phyloP scores from a whole-genome alignment of 2,888 invertebrate species.

The Thysanoteuthis rhombus region DNA sequence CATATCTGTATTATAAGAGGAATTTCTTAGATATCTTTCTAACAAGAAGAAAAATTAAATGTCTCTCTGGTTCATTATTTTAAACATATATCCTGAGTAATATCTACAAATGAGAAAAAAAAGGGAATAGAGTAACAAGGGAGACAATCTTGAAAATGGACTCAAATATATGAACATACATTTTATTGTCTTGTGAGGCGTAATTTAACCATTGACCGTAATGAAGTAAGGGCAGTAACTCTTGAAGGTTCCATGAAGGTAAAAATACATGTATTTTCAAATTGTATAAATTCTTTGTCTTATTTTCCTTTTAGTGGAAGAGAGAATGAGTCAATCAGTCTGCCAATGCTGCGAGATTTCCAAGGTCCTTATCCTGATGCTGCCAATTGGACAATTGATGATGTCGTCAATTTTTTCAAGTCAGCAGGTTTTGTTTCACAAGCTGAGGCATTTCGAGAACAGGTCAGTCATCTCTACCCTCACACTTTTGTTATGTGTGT shows the following conservation, averaged over 20 bases:
- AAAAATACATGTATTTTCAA: neutral
- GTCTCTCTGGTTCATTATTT: too few relatives aligned
- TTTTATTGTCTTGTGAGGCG: too few relatives aligned
- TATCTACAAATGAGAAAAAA: too few relatives aligned
- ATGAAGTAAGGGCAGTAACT: neutral
- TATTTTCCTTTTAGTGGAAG: neutral
- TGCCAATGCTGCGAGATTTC: constrained; percentile 19
- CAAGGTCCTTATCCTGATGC: constrained; percentile 75
- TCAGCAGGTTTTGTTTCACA: constrained; percentile 79
- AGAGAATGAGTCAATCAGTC: neutral
- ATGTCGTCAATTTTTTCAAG: constrained; percentile 82
- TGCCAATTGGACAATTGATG: constrained; percentile 82
- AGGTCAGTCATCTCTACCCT: constrained; percentile 71
- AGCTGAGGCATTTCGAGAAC: constrained; percentile 82
- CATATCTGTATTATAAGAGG: too few relatives aligned
- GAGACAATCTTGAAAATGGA: too few relatives aligned
- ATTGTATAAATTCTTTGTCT: neutral
- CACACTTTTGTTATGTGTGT: neutral
- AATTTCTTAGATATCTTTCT: too few relatives aligned
- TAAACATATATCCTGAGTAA: too few relatives aligned
- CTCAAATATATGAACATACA: too few relatives aligned
- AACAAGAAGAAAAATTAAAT: too few relatives aligned
- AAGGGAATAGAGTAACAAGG: too few relatives aligned
- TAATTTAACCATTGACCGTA: too few relatives aligned
- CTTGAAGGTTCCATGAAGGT: neutral